Evolutionary conservation across 92 coral and sea anemone species (phyloP).

Genomic region (Galaxea fascicularis): DNA sequence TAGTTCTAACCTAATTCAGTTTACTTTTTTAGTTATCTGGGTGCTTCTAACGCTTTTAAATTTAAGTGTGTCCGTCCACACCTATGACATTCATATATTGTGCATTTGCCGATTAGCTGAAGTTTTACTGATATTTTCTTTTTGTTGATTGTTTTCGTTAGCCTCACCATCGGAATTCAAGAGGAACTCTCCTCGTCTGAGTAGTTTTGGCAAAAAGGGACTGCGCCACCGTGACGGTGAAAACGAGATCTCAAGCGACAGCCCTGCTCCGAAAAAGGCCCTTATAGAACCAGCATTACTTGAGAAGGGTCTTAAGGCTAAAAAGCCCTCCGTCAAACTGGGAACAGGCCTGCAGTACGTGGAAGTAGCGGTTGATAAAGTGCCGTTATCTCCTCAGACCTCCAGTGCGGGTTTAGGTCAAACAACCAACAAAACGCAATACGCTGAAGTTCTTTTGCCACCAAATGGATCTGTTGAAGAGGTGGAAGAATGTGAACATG

Average conservation of each 20-base stretch:
- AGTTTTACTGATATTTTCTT: too few species aligned
- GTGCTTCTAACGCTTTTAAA: too few species aligned
- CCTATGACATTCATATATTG: too few species aligned
- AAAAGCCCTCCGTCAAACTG: slow-evolving; percentile 42
- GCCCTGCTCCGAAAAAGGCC: slow-evolving; percentile 34
- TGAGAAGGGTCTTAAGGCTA: slow-evolving; percentile 63
- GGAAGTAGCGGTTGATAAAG: slow-evolving; percentile 82
- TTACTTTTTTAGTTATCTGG: too few species aligned
- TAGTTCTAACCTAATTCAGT: too few species aligned
- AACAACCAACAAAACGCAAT: slow-evolving; percentile 73
- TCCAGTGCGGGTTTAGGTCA: slow-evolving; percentile 2
- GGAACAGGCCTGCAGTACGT: slow-evolving; percentile 68
- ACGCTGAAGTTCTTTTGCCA: slow-evolving; percentile 88
- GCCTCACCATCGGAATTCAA: slow-evolving; percentile 30
- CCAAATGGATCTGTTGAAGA: slow-evolving; percentile 25
- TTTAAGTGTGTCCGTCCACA: too few species aligned
- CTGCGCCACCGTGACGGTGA: slow-evolving; percentile 30
- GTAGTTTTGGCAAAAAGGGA: slow-evolving; percentile 85
- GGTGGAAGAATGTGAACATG: slow-evolving; percentile 14
- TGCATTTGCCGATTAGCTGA: too few species aligned
- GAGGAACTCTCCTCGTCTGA: slow-evolving; percentile 77
- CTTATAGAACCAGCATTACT: slow-evolving; percentile 17
- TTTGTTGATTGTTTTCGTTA: neutral
- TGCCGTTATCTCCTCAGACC: slow-evolving; percentile 52
- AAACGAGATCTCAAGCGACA: slow-evolving; percentile 30